Percentiles rank a stretch among this genome's conserved stretches.
Conservation (phyloP, 2,113 vertebrate species). For the Tiliqua scincoides region DNA sequence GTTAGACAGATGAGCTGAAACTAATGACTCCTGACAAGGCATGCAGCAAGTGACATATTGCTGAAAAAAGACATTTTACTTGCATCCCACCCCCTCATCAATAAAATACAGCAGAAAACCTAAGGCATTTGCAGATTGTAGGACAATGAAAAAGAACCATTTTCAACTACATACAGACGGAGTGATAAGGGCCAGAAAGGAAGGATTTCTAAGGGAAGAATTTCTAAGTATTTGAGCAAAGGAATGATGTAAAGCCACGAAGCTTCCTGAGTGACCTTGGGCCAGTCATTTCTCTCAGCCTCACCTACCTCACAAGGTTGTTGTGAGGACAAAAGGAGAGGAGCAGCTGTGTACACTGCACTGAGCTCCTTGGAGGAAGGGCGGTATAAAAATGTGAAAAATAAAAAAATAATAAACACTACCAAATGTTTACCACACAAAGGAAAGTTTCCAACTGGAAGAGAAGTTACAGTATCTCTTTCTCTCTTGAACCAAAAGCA, state of each 20-base stretch:
- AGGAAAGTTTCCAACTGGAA: too few species aligned
- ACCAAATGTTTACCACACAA: not conserved
- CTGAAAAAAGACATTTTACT: not conserved
- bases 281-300: too few species aligned
- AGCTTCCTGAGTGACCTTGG: too few species aligned
- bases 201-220: not conserved
- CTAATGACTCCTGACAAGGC: not conserved
- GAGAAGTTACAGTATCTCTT: not conserved
- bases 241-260: not conserved
- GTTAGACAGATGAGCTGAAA: not conserved
- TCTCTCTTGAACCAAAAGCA: not conserved
- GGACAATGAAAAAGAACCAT: not conserved
- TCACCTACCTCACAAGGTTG: too few species aligned
- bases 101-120: not conserved
- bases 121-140: not conserved
- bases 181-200: not conserved
- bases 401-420: too few species aligned
- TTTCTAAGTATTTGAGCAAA: not conserved
- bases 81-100: not conserved
- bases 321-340: too few species aligned
- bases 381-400: too few species aligned
- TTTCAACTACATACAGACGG: not conserved
- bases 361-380: too few species aligned
- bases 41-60: not conserved
- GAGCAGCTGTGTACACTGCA: too few species aligned